Base-by-base conservation (phyloP, 1,140 invertebrate species). In the Leguminivora glycinivorella region DNA sequence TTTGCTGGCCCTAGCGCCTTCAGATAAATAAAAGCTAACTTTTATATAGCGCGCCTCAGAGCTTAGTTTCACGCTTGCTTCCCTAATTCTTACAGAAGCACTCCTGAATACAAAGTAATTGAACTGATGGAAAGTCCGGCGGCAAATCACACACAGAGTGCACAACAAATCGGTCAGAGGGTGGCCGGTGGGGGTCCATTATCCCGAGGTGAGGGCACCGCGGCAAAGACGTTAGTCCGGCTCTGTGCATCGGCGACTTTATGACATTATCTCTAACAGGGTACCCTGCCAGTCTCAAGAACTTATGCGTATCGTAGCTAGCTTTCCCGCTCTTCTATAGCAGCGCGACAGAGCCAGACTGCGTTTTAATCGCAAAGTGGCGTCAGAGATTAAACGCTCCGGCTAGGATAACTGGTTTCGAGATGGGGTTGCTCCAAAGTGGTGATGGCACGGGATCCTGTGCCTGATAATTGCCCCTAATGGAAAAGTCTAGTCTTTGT, bases 251-350 rank as follows among this genome's bases (percentile, higher is more conserved):
- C 84, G 84, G 81, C 81, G 87, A 88, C 81, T 89, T 89, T 89
- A 89, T 89, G 84, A 91, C 88, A 84, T 90, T 90, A 91, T 91
- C 88, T 87, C 87, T 90, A 89, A 91, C 87, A 89, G 86, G n/a
- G n/a, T n/a, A n/a, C n/a, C n/a, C n/a, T n/a, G n/a, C n/a, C n/a
- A n/a, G n/a, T n/a, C n/a, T n/a, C n/a, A n/a, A n/a, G n/a, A n/a
- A n/a, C n/a, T n/a, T n/a, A n/a, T n/a, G n/a, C n/a, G n/a, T n/a
- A n/a, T n/a, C n/a, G n/a, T n/a, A n/a, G n/a, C n/a, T n/a, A n/a
- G n/a, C n/a, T n/a, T n/a, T n/a, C n/a, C n/a, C n/a, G n/a, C n/a
- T n/a, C n/a, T n/a, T n/a, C n/a, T n/a, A n/a, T n/a, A n/a, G n/a
- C n/a, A n/a, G n/a, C n/a, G n/a, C n/a, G n/a, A n/a, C n/a, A n/a